Evolutionary conservation across 2,888 invertebrate genomes (phyloP).

Genomic region (Rhodophaea formosa): DNA sequence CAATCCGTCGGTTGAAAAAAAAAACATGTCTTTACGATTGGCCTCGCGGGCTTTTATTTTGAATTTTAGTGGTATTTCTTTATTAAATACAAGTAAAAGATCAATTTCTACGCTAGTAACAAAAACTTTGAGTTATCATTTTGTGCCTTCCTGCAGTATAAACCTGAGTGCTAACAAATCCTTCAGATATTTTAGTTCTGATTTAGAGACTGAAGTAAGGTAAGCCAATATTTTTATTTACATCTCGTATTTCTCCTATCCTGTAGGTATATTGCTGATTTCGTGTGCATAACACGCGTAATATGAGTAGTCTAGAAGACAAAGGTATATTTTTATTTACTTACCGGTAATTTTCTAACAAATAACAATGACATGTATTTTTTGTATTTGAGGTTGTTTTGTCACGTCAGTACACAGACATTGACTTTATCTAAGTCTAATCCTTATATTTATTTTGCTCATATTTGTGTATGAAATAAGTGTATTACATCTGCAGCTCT

Average conservation of each 20-base stretch:
- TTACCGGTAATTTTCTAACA: too few species aligned
- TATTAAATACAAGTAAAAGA: slow-evolving; percentile 17
- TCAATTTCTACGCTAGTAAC: slow-evolving; percentile 7
- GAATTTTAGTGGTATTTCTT: slow-evolving; percentile 12
- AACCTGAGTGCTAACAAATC: background rate
- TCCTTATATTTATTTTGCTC: too few species aligned
- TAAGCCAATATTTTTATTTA: background rate
- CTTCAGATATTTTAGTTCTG: background rate
- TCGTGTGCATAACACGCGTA: too few species aligned
- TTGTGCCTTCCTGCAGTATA: background rate
- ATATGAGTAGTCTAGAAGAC: too few species aligned
- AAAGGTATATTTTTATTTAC: too few species aligned
- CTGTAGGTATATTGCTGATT: too few species aligned
- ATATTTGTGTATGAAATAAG: too few species aligned
- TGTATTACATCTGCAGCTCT: background rate
- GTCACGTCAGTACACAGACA: too few species aligned
- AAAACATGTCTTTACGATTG: slow-evolving; percentile 13
- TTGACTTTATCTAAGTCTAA: too few species aligned
- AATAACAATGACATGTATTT: too few species aligned
- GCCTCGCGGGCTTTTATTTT: slow-evolving; percentile 18
- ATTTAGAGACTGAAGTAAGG: slow-evolving; percentile 5
- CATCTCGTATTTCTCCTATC: background rate
- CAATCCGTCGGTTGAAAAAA: background rate
- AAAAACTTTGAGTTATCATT: slow-evolving; percentile 7
- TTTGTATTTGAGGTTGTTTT: too few species aligned